A percentile compares a stretch with the other conserved stretches of the same genome.
Evolutionary conservation across 2,113 vertebrate species (phyloP).

Genomic region (Ochotona princeps): DNA sequence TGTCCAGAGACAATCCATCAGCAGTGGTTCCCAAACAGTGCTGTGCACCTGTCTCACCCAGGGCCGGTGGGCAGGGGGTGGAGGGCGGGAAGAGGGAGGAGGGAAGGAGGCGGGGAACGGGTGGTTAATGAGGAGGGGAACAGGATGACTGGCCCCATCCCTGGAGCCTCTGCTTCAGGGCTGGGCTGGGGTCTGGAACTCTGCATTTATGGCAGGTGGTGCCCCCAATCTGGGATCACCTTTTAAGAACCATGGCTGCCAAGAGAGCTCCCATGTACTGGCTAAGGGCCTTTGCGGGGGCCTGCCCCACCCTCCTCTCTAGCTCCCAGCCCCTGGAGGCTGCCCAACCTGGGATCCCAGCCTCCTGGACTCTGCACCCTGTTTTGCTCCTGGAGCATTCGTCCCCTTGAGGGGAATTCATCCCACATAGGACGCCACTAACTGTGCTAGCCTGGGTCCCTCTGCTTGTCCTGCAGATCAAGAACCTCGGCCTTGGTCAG

Average conservation of each 20-base stretch:
- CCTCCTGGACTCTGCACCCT: neutral
- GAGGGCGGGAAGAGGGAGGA: too few species aligned
- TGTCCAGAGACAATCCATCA: neutral
- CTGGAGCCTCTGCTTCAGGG: neutral
- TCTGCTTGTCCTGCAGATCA: constrained; percentile 86
- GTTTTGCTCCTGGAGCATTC: neutral
- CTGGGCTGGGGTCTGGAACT: neutral
- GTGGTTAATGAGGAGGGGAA: neutral
- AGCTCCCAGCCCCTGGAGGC: neutral
- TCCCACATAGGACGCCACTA: neutral
- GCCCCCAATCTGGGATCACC: neutral
- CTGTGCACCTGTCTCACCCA: neutral
- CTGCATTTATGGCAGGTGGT: neutral
- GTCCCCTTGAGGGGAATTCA: too few species aligned
- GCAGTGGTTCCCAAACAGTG: neutral
- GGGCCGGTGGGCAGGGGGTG: too few species aligned
- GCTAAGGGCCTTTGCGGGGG: neutral
- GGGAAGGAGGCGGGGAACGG: too few species aligned
- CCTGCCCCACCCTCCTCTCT: too few species aligned
- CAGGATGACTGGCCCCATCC: neutral
- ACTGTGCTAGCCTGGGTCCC: neutral
- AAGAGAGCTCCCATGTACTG: neutral
- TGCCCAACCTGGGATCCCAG: neutral
- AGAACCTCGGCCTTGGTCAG: constrained; percentile 88
- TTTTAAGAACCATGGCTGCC: neutral